phyloP scores from a whole-genome alignment of 2,888 invertebrate species.

The Scaptomyza caliginosa region DNA sequence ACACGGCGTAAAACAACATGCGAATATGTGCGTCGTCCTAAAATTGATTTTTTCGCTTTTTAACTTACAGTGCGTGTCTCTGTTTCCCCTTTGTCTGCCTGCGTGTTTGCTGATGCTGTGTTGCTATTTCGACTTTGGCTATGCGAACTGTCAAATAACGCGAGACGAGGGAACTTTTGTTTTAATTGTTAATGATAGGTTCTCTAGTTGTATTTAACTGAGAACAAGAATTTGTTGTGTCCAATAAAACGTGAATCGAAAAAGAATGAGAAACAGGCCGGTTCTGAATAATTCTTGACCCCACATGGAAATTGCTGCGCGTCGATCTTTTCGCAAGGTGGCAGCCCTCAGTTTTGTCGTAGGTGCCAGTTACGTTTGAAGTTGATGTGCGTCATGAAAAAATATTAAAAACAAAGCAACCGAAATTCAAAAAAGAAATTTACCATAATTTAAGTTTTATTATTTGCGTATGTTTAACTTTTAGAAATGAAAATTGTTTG shows the following conservation, averaged over 20 bases:
- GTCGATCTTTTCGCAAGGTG: conserved; percentile 34
- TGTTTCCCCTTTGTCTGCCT: conserved; percentile 50
- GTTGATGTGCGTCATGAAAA: background rate
- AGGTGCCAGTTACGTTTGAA: conserved; percentile 55
- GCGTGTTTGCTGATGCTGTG: conserved; percentile 47
- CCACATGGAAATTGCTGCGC: conserved; percentile 56
- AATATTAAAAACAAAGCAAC: background rate
- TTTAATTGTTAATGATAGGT: conserved; percentile 13
- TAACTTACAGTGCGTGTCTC: conserved; percentile 43
- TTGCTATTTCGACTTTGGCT: conserved; percentile 48
- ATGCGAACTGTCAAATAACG: conserved; percentile 45
- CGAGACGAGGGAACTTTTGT: conserved; percentile 13
- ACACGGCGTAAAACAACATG: background rate
- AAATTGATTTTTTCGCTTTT: conserved; percentile 51
- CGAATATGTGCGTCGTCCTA: conserved; percentile 5
- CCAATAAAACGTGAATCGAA: conserved; percentile 46
- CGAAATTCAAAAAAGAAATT: background rate
- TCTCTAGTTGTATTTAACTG: conserved; percentile 29
- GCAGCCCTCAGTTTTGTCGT: conserved; percentile 27
- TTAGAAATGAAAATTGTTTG: background rate
- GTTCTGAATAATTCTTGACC: conserved; percentile 46
- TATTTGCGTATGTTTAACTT: background rate
- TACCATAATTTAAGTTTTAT: background rate
- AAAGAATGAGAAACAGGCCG: conserved; percentile 56
- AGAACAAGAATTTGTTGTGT: conserved; percentile 42